These are phyloP conservation scores for Azemiops feae DNA, from an alignment of 2,113 vertebrate genomes.

Conservation along the genomic window DNA sequence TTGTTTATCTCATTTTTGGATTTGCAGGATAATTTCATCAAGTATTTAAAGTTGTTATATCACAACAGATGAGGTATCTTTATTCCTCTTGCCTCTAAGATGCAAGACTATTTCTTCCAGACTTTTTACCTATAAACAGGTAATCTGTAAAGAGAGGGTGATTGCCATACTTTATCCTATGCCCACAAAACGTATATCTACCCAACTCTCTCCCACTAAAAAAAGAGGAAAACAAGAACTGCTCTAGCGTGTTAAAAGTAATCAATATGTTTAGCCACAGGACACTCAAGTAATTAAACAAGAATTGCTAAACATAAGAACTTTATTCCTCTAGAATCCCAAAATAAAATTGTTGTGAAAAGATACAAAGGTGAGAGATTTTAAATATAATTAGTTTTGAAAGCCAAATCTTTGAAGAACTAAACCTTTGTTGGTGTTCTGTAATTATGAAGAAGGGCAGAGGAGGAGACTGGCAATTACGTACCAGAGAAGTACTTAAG, in stretches of 20 bases:
- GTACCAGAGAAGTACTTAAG: not conserved
- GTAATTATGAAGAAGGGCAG: not conserved
- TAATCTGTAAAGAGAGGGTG: not conserved
- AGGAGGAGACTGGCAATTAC: not conserved
- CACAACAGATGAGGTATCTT: not conserved
- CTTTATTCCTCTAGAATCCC: not conserved
- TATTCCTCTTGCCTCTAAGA: not conserved
- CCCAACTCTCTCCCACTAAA: conserved; percentile 15
- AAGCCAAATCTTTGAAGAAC: not conserved
- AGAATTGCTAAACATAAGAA: not conserved
- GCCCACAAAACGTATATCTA: not conserved
- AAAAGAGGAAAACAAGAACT: not conserved
- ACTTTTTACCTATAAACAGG: not conserved
- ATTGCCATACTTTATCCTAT: not conserved
- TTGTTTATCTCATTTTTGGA: not conserved
- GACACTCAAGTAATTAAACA: not conserved
- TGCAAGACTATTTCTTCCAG: not conserved
- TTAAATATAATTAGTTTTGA: not conserved
- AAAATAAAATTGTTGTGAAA: not conserved
- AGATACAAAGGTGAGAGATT: not conserved
- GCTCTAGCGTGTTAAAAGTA: conserved; percentile 10
- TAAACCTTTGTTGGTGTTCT: not conserved
- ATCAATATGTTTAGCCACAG: not conserved
- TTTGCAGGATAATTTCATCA: not conserved
- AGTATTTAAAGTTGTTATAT: not conserved